Percentiles rank a stretch among this genome's conserved stretches.
Conservation (phyloP, 2,797 vertebrate genomes). For the Scomberomorus guttatus region DNA sequence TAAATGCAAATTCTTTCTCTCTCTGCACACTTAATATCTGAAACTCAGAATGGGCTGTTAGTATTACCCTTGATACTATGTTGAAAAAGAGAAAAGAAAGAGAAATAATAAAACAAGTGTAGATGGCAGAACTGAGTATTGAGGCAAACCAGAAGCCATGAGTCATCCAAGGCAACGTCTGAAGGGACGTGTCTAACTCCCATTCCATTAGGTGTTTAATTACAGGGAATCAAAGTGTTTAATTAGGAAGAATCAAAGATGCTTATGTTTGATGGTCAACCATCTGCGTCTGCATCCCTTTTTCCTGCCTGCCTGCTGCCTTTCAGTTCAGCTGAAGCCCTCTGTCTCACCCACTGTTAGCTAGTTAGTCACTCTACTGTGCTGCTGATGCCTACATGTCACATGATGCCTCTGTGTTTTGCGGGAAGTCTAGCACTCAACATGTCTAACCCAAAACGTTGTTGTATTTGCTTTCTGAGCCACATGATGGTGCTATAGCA, state of each 20-base stretch:
- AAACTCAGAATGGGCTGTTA: slow-evolving; percentile 46
- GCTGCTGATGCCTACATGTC: slow-evolving; percentile 48
- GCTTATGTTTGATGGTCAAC: slow-evolving; percentile 83
- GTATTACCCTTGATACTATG: slow-evolving; percentile 47
- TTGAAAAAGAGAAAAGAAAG: not conserved
- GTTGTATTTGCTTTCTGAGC: slow-evolving; percentile 49
- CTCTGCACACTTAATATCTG: slow-evolving; percentile 44
- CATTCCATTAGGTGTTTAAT: slow-evolving; percentile 85
- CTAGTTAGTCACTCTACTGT: slow-evolving; percentile 56
- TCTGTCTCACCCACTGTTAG: slow-evolving; percentile 57
- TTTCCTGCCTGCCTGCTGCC: slow-evolving; percentile 57
- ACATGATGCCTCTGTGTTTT: slow-evolving; percentile 43
- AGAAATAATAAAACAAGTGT: slow-evolving; percentile 18
- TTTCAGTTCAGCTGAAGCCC: slow-evolving; percentile 63
- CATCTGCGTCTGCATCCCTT: slow-evolving; percentile 78
- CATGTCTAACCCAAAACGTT: not conserved
- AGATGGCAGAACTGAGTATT: slow-evolving; percentile 50
- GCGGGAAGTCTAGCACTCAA: slow-evolving; percentile 3
- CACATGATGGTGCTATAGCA: slow-evolving; percentile 86
- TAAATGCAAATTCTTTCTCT: slow-evolving; percentile 68
- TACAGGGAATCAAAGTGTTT: slow-evolving; percentile 86
- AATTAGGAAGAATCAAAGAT: slow-evolving; percentile 84
- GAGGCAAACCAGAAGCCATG: slow-evolving; percentile 49
- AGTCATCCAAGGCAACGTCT: slow-evolving; percentile 69
- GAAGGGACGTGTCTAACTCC: slow-evolving; percentile 72